Percentiles rank a stretch among this genome's conserved stretches.
phyloP scores from a whole-genome alignment of 2,113 vertebrate species.

The Mus musculus region GRCm39 chr19:19897501-19898000 shows the following conservation, averaged over 20 bases:
- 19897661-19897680: neutral
- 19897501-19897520: neutral
- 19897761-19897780: neutral
- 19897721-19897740: neutral
- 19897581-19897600: neutral
- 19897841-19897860: no score
- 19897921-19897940: neutral
- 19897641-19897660: neutral
- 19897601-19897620: neutral
- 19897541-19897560: neutral
- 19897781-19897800: no score
- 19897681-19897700: neutral
- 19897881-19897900: neutral
- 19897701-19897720: neutral
- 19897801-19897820: neutral
- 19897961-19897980: neutral
- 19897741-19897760: no score
- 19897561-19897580: neutral
- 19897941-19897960: neutral
- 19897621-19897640: neutral
- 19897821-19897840: neutral
- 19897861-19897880: neutral
- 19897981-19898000: neutral
- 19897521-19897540: neutral
- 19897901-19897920: neutral